These are phyloP conservation scores for Peromyscus californicus DNA, from an alignment of 2,113 vertebrate species.

Conservation along the genomic window DNA sequence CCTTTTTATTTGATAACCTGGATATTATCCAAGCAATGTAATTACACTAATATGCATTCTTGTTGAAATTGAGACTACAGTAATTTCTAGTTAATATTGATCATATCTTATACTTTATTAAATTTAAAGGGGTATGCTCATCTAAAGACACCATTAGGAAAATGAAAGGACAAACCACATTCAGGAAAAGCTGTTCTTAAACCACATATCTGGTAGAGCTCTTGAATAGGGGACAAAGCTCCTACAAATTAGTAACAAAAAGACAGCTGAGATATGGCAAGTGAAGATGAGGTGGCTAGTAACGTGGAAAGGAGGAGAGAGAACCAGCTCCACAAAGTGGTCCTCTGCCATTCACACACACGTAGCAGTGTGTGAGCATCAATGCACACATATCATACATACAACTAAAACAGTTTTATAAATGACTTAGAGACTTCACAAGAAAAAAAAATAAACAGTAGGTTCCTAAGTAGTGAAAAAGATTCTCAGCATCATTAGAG, in stretches of 20 bases:
- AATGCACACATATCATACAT: too few species aligned
- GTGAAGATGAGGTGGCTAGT: background rate
- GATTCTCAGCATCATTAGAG: background rate
- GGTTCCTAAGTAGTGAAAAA: background rate
- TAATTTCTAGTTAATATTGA: conserved; percentile 1
- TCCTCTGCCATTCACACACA: background rate
- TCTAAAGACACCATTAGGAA: conserved; percentile 30
- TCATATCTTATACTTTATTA: conserved; percentile 39
- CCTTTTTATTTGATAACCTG: conserved; percentile 27
- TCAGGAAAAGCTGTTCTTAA: conserved; percentile 29
- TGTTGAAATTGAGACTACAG: conserved; percentile 20
- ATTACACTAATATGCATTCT: conserved; percentile 35
- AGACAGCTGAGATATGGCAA: background rate
- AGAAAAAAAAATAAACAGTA: background rate
- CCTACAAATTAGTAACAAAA: background rate
- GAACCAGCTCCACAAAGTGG: background rate
- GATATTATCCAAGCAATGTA: conserved; percentile 41
- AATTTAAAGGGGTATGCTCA: conserved; percentile 24
- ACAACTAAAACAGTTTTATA: too few species aligned
- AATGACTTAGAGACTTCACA: background rate
- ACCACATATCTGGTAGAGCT: background rate
- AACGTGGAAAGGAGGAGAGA: too few species aligned
- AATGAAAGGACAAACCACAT: conserved; percentile 23
- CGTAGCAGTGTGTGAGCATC: background rate
- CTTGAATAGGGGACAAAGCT: background rate